Conservation (phyloP, 92 coral and sea anemone genomes). For the Bergia puertoricense region DNA sequence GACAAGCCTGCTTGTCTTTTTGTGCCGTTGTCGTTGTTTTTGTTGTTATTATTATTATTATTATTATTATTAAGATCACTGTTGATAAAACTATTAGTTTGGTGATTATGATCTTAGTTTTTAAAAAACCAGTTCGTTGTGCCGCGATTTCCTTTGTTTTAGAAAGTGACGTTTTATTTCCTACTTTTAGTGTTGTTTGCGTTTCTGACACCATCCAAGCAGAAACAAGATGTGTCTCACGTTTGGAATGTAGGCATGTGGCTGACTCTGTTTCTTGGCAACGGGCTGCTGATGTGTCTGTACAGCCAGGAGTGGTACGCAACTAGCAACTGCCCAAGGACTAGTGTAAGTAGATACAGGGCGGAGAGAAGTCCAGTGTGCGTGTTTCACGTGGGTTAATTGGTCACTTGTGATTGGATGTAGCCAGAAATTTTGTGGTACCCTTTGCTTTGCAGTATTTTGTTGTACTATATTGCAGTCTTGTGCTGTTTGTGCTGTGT, state of each 20-base stretch:
- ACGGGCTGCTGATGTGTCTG: constrained; percentile 89
- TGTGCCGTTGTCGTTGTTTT: too few species aligned
- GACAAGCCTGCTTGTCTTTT: too few species aligned
- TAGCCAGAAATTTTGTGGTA: too few species aligned
- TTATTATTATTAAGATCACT: too few species aligned
- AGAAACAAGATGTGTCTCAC: constrained; percentile 71
- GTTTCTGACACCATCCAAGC: constrained; percentile 75
- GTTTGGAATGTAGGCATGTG: constrained; percentile 95
- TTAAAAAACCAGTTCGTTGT: neutral
- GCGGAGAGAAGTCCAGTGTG: neutral
- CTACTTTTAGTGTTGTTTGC: constrained; percentile 80
- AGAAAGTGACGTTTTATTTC: neutral
- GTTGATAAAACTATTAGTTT: too few species aligned
- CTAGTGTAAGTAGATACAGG: constrained; percentile 66
- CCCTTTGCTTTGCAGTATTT: too few species aligned
- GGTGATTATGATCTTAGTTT: too few species aligned
- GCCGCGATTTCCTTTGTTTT: too few species aligned
- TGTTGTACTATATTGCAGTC: too few species aligned
- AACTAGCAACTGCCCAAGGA: constrained; percentile 81
- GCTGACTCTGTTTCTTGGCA: constrained; percentile 89
- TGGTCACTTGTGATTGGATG: too few species aligned
- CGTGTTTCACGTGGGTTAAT: neutral
- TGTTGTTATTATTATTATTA: too few species aligned
- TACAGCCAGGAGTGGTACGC: constrained; percentile 98
- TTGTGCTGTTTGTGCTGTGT: too few species aligned